These are phyloP conservation scores for Pipistrellus pipistrellus DNA, from an alignment of 2,797 vertebrate genomes.

Conservation along the genomic window DNA sequence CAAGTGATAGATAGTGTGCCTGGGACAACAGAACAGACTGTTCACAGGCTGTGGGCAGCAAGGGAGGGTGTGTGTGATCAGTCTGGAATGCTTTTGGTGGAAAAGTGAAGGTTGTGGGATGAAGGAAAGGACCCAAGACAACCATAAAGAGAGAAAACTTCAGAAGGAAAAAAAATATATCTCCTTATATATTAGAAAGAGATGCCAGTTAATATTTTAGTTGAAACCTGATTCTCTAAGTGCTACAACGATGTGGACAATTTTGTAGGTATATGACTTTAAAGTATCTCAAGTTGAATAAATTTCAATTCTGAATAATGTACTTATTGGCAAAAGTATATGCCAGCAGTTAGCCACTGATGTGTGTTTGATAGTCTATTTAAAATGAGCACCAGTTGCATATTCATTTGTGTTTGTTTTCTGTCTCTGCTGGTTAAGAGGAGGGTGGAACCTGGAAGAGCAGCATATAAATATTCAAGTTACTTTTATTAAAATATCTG, in stretches of 20 bases:
- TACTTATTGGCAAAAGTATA: background rate
- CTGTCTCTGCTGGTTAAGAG: background rate
- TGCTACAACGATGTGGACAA: background rate
- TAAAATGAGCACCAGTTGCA: background rate
- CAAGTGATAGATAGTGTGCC: background rate
- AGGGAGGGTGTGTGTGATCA: background rate
- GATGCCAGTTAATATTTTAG: background rate
- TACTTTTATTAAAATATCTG: background rate
- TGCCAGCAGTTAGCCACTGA: background rate
- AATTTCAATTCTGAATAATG: background rate
- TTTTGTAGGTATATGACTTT: background rate
- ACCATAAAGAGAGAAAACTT: background rate
- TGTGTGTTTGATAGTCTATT: background rate
- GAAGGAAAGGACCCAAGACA: background rate
- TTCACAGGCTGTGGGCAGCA: background rate
- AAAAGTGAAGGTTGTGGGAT: fast-evolving
- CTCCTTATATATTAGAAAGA: background rate
- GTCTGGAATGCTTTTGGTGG: background rate
- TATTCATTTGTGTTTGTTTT: background rate
- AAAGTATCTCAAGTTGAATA: background rate
- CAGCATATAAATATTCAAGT: background rate
- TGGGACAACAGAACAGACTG: background rate
- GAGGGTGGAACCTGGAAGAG: background rate
- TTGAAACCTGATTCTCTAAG: background rate
- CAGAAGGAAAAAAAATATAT: no score